These are phyloP conservation scores for Scaptomyza montana DNA, from an alignment of 1,140 invertebrate genomes.

Conservation along the genomic window DNA sequence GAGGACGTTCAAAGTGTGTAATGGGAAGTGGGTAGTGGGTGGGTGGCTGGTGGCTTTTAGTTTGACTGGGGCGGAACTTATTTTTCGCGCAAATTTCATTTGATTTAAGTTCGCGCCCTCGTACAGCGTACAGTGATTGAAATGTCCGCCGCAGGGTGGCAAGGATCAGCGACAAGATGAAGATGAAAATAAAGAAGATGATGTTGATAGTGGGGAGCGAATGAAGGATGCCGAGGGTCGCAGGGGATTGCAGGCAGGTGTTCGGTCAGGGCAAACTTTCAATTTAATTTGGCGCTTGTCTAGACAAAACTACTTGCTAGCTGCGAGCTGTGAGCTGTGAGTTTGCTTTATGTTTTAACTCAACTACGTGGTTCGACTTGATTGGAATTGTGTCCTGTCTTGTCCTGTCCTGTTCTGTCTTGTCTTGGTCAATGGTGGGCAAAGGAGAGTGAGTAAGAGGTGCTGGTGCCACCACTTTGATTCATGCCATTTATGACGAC, in stretches of 20 bases:
- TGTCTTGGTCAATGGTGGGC: background rate
- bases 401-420: background rate
- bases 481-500: conserved; percentile 26
- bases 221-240: conserved; percentile 1
- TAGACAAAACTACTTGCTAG: conserved; percentile 45
- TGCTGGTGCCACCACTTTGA: conserved; percentile 7
- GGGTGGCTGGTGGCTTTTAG: background rate
- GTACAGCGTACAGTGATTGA: conserved; percentile 35
- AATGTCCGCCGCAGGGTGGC: conserved; percentile 28
- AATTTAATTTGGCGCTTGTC: conserved; percentile 69
- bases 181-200: background rate
- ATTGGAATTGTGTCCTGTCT: conserved; percentile 48
- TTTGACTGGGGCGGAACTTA: conserved; percentile 22
- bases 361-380: conserved; percentile 56
- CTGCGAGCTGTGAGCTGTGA: conserved; percentile 1
- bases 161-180: conserved; percentile 12
- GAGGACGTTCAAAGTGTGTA: too few species aligned
- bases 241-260: conserved; percentile 17
- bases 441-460: conserved; percentile 5
- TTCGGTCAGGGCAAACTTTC: conserved; percentile 54
- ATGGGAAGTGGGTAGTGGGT: background rate
- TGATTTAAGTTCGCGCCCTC: conserved; percentile 33
- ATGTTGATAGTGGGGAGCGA: background rate
- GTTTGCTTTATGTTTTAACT: conserved; percentile 41
- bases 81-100: conserved; percentile 48